phyloP scores from a whole-genome alignment of 2,797 vertebrate genomes.

The Netta rufina region DNA sequence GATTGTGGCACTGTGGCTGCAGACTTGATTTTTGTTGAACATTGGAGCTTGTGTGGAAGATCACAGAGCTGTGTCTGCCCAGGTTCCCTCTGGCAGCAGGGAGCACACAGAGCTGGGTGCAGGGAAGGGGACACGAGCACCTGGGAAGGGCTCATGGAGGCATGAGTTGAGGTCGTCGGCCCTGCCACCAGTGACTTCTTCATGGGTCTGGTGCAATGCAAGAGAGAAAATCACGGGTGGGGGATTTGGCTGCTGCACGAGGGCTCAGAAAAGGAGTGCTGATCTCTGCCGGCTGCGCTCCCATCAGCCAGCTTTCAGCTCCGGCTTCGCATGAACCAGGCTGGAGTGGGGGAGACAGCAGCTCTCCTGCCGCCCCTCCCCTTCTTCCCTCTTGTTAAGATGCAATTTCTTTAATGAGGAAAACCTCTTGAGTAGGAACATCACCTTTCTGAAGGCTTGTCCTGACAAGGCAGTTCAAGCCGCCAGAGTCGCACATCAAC shows the following conservation, averaged over 20 bases:
- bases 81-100: not conserved
- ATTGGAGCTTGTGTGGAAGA: not conserved
- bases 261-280: not conserved
- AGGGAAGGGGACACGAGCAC: not conserved
- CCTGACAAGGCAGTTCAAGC: conserved; percentile 81
- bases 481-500: conserved; percentile 79
- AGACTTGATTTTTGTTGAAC: not conserved
- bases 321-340: not conserved
- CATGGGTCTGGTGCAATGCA: not conserved
- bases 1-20: not conserved
- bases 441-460: conserved; percentile 79
- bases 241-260: not conserved
- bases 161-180: rapidly evolving
- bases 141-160: not conserved
- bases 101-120: not conserved
- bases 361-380: conserved; percentile 54
- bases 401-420: conserved; percentile 77
- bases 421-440: conserved; percentile 74
- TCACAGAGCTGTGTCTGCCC: not conserved
- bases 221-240: not conserved
- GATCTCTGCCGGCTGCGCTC: not conserved
- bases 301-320: not conserved
- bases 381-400: conserved; percentile 71
- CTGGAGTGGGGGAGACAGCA: conserved; percentile 38
- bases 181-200: not conserved